A percentile compares a stretch with the other conserved stretches of the same genome.
These are phyloP conservation scores for Lasiurus cinereus DNA, from an alignment of 2,113 vertebrate genomes.

Conservation along the genomic window DNA sequence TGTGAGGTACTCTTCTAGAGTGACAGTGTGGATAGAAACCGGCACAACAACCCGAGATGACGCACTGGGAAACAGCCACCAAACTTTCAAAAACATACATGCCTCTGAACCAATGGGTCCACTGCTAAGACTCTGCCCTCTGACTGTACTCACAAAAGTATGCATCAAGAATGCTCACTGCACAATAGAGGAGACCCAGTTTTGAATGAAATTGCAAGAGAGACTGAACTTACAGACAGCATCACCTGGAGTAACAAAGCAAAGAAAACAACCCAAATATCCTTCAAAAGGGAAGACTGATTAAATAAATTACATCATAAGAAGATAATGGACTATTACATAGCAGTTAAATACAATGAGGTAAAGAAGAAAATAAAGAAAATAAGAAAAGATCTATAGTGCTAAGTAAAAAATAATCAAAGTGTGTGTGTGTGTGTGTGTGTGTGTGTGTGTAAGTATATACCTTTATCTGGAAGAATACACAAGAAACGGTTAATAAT, in stretches of 20 bases:
- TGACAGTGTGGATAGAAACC: neutral
- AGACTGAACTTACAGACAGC: neutral
- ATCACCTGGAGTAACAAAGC: neutral
- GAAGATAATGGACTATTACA: neutral
- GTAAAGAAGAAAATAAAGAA: neutral
- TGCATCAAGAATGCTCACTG: neutral
- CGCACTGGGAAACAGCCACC: neutral
- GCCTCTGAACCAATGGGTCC: neutral
- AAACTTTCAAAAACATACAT: neutral
- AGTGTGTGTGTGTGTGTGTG: neutral
- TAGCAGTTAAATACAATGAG: neutral
- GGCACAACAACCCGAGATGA: accelerated
- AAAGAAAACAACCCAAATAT: neutral
- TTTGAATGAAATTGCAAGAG: neutral
- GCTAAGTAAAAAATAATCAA: neutral
- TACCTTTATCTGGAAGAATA: neutral
- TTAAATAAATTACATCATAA: neutral
- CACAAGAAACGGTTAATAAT: neutral
- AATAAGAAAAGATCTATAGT: neutral
- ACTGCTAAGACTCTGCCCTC: neutral
- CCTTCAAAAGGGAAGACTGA: neutral
- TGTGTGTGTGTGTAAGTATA: too few relatives aligned
- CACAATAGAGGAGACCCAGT: neutral
- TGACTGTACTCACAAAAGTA: neutral
- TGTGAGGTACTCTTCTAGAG: accelerated